Base-by-base conservation (phyloP, 1,140 invertebrate genomes). In the Drosophila dunni region DNA sequence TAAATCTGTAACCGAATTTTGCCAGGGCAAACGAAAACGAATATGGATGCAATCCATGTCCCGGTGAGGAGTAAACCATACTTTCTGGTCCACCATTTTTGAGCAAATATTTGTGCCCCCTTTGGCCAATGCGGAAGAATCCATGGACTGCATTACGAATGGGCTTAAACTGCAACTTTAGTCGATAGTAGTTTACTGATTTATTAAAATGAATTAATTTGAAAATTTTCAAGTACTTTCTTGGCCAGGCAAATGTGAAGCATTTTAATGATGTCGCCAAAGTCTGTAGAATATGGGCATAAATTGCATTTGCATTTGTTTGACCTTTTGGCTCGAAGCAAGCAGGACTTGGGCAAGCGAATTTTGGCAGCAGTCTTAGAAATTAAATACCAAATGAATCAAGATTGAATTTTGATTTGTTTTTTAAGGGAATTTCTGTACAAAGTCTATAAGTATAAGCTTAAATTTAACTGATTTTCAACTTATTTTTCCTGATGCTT, bases 151-250 rank as follows among this genome's bases (percentile, higher is more conserved):
- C 54, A 60, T 74, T 68, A 48, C 56, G 54, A 58, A 62, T 64
- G 60, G 68, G 20, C 11, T 57, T 34, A 24, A 11, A 20, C 40
- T 42, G 0, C 10, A 38, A 38, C 7, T 15, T 36, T 48, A 38
- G 38, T 4, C 24, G 6, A 29, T 5, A 29, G 24, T 40, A 11
- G 9, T 40, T 42, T 42, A 6, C 40, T 48, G 83, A 88, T 86
- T 88, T 88, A 88, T 88, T 88, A 88, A 88, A 88, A 88, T 89
- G 84, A 88, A 88, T 88, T 88, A 88, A 89, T 89, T 88, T 88
- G 69, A 80, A 78, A 81, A 88, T 82, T 82, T 79, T 34, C 33
- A 64, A 46, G 50, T 42, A 69, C 69, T 69, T 81, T 74, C 36
- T 50, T 53, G 38, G 67, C 56, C 44, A 36, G 44, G 64, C 68